Percentiles rank a stretch among this genome's conserved stretches.
Evolutionary conservation across 2,888 invertebrate species (phyloP).

Genomic region (Ormyrus thymus): DNA sequence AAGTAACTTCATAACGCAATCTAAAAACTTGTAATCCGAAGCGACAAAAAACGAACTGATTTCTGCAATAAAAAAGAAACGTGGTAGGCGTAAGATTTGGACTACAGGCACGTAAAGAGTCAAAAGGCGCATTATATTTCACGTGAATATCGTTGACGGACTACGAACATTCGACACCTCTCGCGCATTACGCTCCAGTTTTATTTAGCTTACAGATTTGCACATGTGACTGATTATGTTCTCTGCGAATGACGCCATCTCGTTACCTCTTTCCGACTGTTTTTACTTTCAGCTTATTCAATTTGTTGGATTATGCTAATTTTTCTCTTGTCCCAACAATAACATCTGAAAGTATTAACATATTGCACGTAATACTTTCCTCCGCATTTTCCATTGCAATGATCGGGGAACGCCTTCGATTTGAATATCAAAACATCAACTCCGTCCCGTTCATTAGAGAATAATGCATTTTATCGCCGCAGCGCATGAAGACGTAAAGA

Average conservation of each 20-base stretch:
- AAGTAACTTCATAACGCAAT: too few relatives aligned
- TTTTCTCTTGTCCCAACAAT: too few relatives aligned
- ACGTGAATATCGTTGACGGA: neutral
- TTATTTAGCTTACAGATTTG: neutral
- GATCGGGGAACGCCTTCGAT: too few relatives aligned
- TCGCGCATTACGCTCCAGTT: neutral
- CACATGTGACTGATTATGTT: neutral
- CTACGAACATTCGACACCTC: neutral
- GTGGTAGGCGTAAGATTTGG: neutral
- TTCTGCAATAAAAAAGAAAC: neutral
- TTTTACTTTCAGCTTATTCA: neutral
- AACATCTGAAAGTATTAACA: too few relatives aligned
- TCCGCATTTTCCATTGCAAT: too few relatives aligned
- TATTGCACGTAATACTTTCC: too few relatives aligned
- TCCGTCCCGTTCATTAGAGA: too few relatives aligned
- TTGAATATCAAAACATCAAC: too few relatives aligned
- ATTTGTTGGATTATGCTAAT: too few relatives aligned
- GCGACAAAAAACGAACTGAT: too few relatives aligned
- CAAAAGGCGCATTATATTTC: neutral
- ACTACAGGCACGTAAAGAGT: neutral
- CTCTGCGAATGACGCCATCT: neutral
- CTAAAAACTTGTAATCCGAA: too few relatives aligned
- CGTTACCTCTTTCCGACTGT: neutral
- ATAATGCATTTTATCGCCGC: neutral
- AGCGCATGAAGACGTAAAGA: neutral